A percentile compares a stretch with the other conserved stretches of the same genome.
Evolutionary conservation across 2,888 invertebrate species (phyloP).

Genomic region (Augochlorella aurata): DNA sequence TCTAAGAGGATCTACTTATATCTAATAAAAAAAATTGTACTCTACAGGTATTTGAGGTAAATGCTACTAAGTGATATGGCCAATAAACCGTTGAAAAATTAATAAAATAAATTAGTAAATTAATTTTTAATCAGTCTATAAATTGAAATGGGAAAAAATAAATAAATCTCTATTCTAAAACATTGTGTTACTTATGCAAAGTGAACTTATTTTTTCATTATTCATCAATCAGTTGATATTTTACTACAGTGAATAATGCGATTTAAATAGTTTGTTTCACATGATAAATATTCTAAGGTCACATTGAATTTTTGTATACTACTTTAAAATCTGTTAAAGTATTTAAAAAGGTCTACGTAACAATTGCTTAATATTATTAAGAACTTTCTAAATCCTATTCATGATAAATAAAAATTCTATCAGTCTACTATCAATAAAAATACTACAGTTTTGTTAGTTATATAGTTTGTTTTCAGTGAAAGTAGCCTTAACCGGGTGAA

Average conservation of each 20-base stretch:
- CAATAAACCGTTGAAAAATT: not conserved
- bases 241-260: not conserved
- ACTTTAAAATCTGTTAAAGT: constrained; percentile 3
- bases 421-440: not conserved
- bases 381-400: not conserved
- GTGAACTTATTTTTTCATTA: not conserved
- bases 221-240: constrained; percentile 5
- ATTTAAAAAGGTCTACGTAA: not conserved
- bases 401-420: constrained; percentile 1
- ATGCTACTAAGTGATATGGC: not conserved
- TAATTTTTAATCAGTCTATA: not conserved
- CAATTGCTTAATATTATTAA: not conserved
- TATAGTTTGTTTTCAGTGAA: not conserved
- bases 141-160: not conserved
- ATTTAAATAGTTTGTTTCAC: not conserved
- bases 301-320: constrained; percentile 2
- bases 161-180: constrained; percentile 17
- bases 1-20: not conserved
- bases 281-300: not conserved
- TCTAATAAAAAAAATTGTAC: constrained; percentile 41
- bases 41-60: constrained; percentile 37
- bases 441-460: not conserved
- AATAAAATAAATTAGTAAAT: constrained; percentile 20
- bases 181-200: not conserved
- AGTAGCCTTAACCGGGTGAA: not conserved